Conservation (phyloP, 2,888 invertebrate genomes). For the Drosophila pseudotalamancana region DNA sequence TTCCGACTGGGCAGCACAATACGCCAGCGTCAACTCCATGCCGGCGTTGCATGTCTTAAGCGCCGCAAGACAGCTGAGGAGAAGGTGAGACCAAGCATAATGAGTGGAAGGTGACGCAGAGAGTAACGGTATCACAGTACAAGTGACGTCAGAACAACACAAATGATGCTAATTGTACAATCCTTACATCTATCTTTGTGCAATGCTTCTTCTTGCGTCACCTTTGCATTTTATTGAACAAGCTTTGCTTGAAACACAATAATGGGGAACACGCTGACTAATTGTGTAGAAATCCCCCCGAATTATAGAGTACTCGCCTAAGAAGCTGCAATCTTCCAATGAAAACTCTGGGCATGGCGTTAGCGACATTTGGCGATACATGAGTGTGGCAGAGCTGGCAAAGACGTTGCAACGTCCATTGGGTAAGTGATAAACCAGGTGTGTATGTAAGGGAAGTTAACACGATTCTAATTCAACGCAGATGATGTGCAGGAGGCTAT, state of each 20-base stretch:
- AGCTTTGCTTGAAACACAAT: too few species aligned
- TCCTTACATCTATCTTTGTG: too few species aligned
- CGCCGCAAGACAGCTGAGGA: conserved; percentile 88
- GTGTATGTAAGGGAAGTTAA: not conserved
- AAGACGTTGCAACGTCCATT: conserved; percentile 87
- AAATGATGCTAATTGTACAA: not conserved
- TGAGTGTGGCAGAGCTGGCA: conserved; percentile 92
- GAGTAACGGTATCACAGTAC: not conserved
- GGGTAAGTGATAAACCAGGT: conserved; percentile 84
- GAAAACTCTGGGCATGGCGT: conserved; percentile 34
- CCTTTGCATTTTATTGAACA: too few species aligned
- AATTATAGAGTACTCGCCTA: conserved; percentile 86
- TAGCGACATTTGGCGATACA: conserved; percentile 90
- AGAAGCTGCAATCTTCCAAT: conserved; percentile 71
- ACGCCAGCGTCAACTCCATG: conserved; percentile 45
- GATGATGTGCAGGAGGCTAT: conserved; percentile 90
- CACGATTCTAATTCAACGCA: conserved; percentile 68
- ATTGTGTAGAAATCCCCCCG: conserved; percentile 84
- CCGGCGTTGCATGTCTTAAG: conserved; percentile 84
- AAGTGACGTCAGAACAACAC: conserved; percentile 36
- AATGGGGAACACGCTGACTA: conserved; percentile 60
- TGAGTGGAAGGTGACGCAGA: conserved; percentile 9
- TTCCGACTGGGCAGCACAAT: conserved; percentile 24
- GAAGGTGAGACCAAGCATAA: conserved; percentile 84
- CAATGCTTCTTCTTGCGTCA: not conserved